A percentile compares a stretch with the other conserved stretches of the same genome.
phyloP scores from a whole-genome alignment of 2,797 vertebrate genomes.

The Schizothorax lantsangensis region DNA sequence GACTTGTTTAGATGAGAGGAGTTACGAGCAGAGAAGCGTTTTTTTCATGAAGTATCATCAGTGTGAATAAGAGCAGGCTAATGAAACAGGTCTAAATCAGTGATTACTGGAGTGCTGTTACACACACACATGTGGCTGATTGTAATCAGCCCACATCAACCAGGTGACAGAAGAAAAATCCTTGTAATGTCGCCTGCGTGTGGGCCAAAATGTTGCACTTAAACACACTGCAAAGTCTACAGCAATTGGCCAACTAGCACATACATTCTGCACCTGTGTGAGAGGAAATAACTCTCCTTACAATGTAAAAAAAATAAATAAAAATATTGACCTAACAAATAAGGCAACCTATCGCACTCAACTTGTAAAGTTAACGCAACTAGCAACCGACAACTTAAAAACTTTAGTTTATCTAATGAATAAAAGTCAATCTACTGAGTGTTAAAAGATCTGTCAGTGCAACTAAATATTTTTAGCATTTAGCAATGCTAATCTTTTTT shows the following conservation, averaged over 20 bases:
- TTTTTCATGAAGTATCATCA: conserved; percentile 50
- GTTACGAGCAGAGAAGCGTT: conserved; percentile 49
- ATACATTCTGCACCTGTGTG: neutral
- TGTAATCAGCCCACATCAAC: conserved; percentile 24
- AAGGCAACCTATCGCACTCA: too few relatives aligned
- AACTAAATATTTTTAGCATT: too few relatives aligned
- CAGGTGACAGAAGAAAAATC: neutral
- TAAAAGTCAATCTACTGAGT: too few relatives aligned
- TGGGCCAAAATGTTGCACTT: neutral
- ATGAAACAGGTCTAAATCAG: conserved; percentile 52
- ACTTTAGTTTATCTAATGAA: too few relatives aligned
- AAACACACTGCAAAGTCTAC: neutral
- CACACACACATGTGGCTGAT: conserved; percentile 15
- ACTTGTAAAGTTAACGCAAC: too few relatives aligned
- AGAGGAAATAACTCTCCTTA: too few relatives aligned
- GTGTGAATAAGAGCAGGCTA: conserved; percentile 39
- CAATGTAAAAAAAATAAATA: too few relatives aligned
- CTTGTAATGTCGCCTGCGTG: neutral
- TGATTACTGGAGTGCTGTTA: conserved; percentile 23
- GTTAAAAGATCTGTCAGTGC: too few relatives aligned
- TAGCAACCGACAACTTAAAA: too few relatives aligned
- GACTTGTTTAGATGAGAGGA: conserved; percentile 58
- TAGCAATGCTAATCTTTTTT: too few relatives aligned
- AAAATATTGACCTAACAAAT: too few relatives aligned
- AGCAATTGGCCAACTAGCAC: neutral